These are phyloP conservation scores for Notothenia coriiceps DNA, from an alignment of 2,113 vertebrate genomes.

Conservation along the genomic window DNA sequence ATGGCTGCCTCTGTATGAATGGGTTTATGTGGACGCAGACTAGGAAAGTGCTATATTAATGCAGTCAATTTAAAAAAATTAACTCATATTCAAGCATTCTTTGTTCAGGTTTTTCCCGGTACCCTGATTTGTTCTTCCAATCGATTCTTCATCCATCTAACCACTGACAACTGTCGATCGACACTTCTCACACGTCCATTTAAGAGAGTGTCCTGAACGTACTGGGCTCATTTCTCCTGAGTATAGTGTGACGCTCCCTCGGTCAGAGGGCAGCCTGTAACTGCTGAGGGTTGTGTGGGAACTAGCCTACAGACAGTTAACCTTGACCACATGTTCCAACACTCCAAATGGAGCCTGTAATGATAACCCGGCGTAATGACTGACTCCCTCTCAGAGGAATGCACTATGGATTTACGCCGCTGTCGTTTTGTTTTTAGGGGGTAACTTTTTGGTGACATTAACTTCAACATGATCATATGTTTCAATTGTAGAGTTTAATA, in stretches of 20 bases:
- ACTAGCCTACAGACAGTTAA: slow-evolving; percentile 78
- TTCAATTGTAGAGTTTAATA: background rate
- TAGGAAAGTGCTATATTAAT: too few species aligned
- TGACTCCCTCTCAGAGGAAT: slow-evolving; percentile 75
- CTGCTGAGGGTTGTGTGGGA: slow-evolving; percentile 74
- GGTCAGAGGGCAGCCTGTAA: slow-evolving; percentile 60
- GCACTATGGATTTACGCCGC: slow-evolving; percentile 55
- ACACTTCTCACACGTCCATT: slow-evolving; percentile 4
- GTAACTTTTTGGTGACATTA: background rate
- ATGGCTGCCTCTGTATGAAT: too few species aligned
- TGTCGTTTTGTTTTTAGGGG: background rate
- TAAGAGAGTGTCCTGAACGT: slow-evolving; percentile 27
- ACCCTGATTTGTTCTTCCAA: too few species aligned
- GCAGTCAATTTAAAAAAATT: slow-evolving; percentile 4
- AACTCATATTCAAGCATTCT: too few species aligned
- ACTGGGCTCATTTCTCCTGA: slow-evolving; percentile 33
- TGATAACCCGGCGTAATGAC: slow-evolving; percentile 77
- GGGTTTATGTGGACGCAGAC: too few species aligned
- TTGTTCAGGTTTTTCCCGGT: too few species aligned
- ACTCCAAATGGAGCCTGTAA: slow-evolving; percentile 75
- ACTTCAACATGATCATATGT: background rate
- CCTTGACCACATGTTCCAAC: slow-evolving; percentile 82
- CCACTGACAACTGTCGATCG: background rate
- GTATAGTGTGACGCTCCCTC: slow-evolving; percentile 1
- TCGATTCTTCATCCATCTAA: background rate